A percentile compares a stretch with the other conserved stretches of the same genome.
These are phyloP conservation scores for Meghimatium bilineatum DNA, from an alignment of 2,888 invertebrate species.

Conservation along the genomic window DNA sequence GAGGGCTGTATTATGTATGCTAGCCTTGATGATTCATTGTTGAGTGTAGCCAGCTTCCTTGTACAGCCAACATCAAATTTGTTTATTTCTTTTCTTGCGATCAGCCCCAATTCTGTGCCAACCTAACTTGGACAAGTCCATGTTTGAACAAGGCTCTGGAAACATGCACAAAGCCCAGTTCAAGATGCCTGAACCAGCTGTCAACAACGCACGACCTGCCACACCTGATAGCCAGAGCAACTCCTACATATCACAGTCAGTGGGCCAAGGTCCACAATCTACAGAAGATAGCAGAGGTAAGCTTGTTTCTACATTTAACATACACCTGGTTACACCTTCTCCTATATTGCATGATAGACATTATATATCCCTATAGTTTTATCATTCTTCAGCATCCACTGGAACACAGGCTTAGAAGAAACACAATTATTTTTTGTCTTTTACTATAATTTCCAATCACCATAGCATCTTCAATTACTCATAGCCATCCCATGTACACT, in stretches of 20 bases:
- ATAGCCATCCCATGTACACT: too few relatives aligned
- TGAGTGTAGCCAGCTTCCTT: too few relatives aligned
- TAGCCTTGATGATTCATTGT: too few relatives aligned
- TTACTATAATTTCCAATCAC: too few relatives aligned
- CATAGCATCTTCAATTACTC: too few relatives aligned
- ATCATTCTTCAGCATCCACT: too few relatives aligned
- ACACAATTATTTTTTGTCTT: too few relatives aligned
- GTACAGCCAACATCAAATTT: background rate
- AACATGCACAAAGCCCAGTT: conserved; percentile 54
- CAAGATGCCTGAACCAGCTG: conserved; percentile 58
- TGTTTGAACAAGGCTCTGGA: conserved; percentile 60
- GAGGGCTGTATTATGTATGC: too few relatives aligned
- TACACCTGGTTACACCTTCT: too few relatives aligned
- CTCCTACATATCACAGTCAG: conserved; percentile 50
- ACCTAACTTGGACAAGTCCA: conserved; percentile 84
- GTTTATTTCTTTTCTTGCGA: conserved; percentile 2
- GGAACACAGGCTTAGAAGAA: too few relatives aligned
- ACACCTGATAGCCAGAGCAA: conserved; percentile 57
- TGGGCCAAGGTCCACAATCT: background rate
- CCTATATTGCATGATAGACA: too few relatives aligned
- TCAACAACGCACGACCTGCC: conserved; percentile 49
- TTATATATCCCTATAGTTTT: too few relatives aligned
- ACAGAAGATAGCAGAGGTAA: conserved; percentile 36
- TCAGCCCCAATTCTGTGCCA: conserved; percentile 85
- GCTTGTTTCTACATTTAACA: background rate